Conservation (phyloP, 2,888 invertebrate genomes). For the Plusia festucae region DNA sequence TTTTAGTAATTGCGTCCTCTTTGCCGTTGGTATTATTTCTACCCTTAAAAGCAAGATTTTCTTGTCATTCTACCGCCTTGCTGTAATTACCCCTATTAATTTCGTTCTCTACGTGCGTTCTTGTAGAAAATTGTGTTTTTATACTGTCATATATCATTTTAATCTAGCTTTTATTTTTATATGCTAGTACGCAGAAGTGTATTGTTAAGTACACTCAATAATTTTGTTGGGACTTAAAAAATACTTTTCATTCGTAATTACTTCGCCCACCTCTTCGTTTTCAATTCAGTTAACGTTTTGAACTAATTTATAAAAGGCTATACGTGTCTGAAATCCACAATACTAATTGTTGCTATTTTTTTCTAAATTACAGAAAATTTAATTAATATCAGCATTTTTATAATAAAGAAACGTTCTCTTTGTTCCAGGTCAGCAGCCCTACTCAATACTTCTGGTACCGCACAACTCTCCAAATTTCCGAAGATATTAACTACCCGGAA, state of each 20-base stretch:
- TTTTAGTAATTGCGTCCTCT: slow-evolving; percentile 15
- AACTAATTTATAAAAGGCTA: too few species aligned
- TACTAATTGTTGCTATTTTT: background rate
- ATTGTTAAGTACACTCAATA: background rate
- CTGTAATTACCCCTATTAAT: slow-evolving; percentile 9
- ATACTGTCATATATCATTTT: background rate
- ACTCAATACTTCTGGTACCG: slow-evolving; percentile 99
- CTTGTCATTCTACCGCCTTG: slow-evolving; percentile 14
- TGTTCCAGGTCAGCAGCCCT: slow-evolving; percentile 94
- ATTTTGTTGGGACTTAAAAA: background rate
- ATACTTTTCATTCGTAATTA: too few species aligned
- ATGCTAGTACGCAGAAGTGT: background rate
- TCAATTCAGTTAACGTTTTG: too few species aligned
- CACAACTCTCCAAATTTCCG: slow-evolving; percentile 96
- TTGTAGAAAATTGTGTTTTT: slow-evolving; percentile 1
- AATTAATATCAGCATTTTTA: background rate
- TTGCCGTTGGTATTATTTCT: slow-evolving; percentile 22
- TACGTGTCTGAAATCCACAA: background rate
- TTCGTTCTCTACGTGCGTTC: background rate
- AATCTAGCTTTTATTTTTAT: background rate
- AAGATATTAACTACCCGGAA: slow-evolving; percentile 95
- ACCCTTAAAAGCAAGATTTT: slow-evolving; percentile 11
- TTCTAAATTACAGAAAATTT: too few species aligned
- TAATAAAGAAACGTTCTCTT: slow-evolving; percentile 34
- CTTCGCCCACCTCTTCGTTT: too few species aligned